phyloP scores from a whole-genome alignment of 2,888 invertebrate genomes.

The Onchidella celtica region DNA sequence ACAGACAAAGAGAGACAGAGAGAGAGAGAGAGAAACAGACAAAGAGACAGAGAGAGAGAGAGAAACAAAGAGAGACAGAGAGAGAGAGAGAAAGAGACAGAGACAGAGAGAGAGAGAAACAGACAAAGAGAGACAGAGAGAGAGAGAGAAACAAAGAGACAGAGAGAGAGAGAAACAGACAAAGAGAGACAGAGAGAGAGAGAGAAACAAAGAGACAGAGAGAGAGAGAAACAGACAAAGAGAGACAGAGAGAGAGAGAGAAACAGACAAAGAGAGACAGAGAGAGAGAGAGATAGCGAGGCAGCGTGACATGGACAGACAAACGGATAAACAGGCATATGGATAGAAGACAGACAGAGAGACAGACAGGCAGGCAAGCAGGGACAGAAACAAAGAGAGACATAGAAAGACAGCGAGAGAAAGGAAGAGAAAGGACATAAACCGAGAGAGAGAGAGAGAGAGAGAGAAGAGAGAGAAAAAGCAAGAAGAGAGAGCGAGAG shows the following conservation, averaged over 20 bases:
- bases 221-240: slow-evolving; percentile 4
- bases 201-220: too few relatives aligned
- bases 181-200: not conserved
- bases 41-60: not conserved
- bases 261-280: not conserved
- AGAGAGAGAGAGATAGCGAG: not conserved
- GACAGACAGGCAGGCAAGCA: not conserved
- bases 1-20: not conserved
- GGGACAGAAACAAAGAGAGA: slow-evolving; percentile 7
- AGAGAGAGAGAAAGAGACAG: not conserved
- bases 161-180: not conserved
- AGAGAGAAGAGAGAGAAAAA: not conserved
- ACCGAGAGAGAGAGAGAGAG: not conserved
- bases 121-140: not conserved
- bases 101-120: not conserved
- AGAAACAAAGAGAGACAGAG: not conserved
- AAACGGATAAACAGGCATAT: too few relatives aligned
- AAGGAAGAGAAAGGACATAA: not conserved
- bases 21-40: not conserved
- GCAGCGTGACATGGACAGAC: not conserved
- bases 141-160: not conserved
- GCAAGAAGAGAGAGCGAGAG: not conserved
- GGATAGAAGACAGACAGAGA: not conserved
- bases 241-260: not conserved
- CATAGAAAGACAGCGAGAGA: not conserved